Evolutionary conservation across 2,797 vertebrate species (phyloP), one percentile per base, ranked within the genome.

Genomic region (Siniperca scherzeri): DNA sequence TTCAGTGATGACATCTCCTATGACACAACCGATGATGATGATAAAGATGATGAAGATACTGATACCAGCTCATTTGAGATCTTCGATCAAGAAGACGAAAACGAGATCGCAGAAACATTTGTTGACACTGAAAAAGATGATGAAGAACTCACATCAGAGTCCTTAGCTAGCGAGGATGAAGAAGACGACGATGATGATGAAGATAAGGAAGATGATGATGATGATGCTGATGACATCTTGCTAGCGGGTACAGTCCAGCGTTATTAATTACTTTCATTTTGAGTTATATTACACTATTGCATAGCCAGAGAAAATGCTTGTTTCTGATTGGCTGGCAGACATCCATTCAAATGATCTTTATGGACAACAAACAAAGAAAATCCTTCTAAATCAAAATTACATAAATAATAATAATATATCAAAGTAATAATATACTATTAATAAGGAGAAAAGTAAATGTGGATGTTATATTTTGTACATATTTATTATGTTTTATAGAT

Each of bases 181-280:
- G 80, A 79, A 0, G 79, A 86, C 0, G 74, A 85, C 0, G 80
- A 74, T 0, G 78, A 79, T 0, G 65, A 88, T 2, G 74, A 87
- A 0, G 67, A 72, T 10, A 50, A 86, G 2, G 70, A 70, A 0
- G 83, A 83, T 21, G 82, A 78, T 0, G 80, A 79, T 3, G 83
- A 83, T 21, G 81, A 88, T 9, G 44, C 13, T 52, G 91, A 87
- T 46, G 85, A 87, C 9, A 4, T 86, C 67, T n/a, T 90, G 64
- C 42, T 88, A 4, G 64, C 88, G 92, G 93, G 94, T 95, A 90
- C 0, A 50, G 14, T 57, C 2, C 14, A 79, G 2, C n/a, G 62
- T 59, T 7, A 64, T 3, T 16, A 14, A 4, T 30, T 8, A 46
- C 4, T 27, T 25, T 33, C 1, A 11, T 10, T 64, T 55, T 44